phyloP scores from a whole-genome alignment of 2,797 vertebrate species.

The Sebastes matsubarae region DNA sequence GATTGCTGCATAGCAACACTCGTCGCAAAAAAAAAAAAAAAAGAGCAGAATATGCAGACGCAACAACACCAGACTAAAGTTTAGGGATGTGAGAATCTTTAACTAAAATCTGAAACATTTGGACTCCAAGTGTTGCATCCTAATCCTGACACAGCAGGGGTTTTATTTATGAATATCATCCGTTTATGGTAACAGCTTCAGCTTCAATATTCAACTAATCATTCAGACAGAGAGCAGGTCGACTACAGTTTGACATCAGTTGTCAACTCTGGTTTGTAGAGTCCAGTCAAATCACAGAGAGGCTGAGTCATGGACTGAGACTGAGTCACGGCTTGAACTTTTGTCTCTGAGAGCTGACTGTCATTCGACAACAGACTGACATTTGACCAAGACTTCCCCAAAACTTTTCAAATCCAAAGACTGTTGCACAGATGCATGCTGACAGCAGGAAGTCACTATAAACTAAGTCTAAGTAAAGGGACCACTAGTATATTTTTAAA shows the following conservation, averaged over 20 bases:
- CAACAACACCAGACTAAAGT: conserved; percentile 5
- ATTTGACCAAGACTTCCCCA: conserved; percentile 31
- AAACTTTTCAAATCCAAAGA: conserved; percentile 9
- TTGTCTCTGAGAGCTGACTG: conserved; percentile 13
- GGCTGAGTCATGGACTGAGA: conserved; percentile 21
- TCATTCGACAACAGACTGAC: conserved; percentile 29
- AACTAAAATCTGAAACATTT: conserved; percentile 1
- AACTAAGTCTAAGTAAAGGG: background rate
- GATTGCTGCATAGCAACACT: conserved; percentile 59
- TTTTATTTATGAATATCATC: background rate
- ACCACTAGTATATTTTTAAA: background rate
- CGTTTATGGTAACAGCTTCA: background rate
- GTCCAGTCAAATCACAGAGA: background rate
- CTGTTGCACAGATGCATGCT: background rate
- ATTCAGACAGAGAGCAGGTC: conserved; percentile 14
- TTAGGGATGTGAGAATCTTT: conserved; percentile 13
- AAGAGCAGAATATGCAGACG: conserved; percentile 16
- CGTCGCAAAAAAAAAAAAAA: background rate
- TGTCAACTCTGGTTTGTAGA: conserved; percentile 1
- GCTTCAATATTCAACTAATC: conserved; percentile 15
- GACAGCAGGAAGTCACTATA: conserved; percentile 29
- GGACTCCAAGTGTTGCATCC: background rate
- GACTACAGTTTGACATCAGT: conserved; percentile 1
- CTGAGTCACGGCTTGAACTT: conserved; percentile 44
- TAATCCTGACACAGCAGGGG: background rate